A percentile compares a stretch with the other conserved stretches of the same genome.
These are phyloP conservation scores for Tenthredo amoena DNA, from an alignment of 2,888 invertebrate species.

Conservation along the genomic window DNA sequence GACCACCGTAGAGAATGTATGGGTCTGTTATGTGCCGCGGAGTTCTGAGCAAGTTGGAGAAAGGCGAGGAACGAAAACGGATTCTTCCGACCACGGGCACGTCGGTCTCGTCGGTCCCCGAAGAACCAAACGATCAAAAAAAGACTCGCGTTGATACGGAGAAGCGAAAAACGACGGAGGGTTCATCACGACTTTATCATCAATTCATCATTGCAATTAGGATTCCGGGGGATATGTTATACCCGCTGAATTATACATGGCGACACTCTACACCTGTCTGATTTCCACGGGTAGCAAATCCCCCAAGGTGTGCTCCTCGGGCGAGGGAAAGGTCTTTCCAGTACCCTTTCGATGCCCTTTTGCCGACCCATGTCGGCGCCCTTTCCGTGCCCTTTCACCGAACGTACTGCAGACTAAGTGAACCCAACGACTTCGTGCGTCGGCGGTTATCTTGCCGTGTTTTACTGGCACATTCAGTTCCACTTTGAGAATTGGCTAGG, in stretches of 20 bases:
- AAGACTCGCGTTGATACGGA: neutral
- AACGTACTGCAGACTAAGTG: neutral
- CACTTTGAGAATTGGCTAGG: neutral
- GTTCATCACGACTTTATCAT: neutral
- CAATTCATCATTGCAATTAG: neutral
- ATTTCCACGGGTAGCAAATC: slow-evolving; percentile 13
- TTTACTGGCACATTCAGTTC: neutral
- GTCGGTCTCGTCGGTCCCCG: neutral
- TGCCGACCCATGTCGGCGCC: slow-evolving; percentile 28
- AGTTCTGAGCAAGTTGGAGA: neutral
- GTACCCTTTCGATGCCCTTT: slow-evolving; percentile 39
- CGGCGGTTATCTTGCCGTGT: neutral
- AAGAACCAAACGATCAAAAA: neutral
- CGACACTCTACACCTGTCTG: neutral
- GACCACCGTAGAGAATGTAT: slow-evolving; percentile 13
- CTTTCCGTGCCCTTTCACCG: slow-evolving; percentile 43
- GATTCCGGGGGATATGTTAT: too few species aligned
- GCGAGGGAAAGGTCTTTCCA: neutral
- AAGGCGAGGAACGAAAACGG: slow-evolving; percentile 16
- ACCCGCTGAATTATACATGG: neutral
- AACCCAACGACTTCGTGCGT: neutral
- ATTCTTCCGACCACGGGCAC: neutral
- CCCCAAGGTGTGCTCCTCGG: neutral
- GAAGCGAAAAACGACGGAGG: neutral
- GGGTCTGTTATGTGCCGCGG: neutral